Conservation (phyloP, 2,113 vertebrate genomes). For the Chamaea fasciata region DNA sequence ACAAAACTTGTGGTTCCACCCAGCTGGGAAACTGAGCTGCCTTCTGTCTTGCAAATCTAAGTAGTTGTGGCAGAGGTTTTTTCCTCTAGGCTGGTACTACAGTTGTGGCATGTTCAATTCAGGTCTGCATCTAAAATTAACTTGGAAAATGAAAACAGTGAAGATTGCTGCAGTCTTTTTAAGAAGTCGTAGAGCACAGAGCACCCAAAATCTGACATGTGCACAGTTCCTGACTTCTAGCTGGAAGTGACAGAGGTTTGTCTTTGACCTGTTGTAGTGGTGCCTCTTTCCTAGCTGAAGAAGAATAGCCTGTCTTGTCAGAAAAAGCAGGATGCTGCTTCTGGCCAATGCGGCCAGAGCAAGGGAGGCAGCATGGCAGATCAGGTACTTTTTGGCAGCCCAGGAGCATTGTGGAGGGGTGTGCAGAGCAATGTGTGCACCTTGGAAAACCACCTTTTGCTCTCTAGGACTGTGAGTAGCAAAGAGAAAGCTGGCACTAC, state of each 20-base stretch:
- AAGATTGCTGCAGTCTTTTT: background rate
- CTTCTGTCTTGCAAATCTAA: background rate
- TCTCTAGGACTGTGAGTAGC: background rate
- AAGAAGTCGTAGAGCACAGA: background rate
- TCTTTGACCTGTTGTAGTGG: background rate
- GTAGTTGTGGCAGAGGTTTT: background rate
- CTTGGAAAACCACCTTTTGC: background rate
- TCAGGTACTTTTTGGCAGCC: background rate
- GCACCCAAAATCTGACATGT: background rate
- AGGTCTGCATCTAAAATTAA: background rate
- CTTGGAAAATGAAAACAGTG: background rate
- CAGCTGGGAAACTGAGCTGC: background rate
- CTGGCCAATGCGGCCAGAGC: background rate
- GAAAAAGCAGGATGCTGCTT: background rate
- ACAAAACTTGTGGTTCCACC: background rate
- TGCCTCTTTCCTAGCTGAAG: background rate
- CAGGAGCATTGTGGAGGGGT: background rate
- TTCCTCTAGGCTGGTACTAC: background rate
- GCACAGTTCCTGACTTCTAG: background rate
- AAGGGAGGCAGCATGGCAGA: background rate
- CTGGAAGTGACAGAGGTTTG: background rate
- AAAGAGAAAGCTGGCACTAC: background rate
- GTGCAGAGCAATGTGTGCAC: fast-evolving
- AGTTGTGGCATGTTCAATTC: background rate
- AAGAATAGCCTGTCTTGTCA: background rate